Evolutionary conservation across 2,797 vertebrate genomes (phyloP).

Genomic region (Gadopsis marmoratus): DNA sequence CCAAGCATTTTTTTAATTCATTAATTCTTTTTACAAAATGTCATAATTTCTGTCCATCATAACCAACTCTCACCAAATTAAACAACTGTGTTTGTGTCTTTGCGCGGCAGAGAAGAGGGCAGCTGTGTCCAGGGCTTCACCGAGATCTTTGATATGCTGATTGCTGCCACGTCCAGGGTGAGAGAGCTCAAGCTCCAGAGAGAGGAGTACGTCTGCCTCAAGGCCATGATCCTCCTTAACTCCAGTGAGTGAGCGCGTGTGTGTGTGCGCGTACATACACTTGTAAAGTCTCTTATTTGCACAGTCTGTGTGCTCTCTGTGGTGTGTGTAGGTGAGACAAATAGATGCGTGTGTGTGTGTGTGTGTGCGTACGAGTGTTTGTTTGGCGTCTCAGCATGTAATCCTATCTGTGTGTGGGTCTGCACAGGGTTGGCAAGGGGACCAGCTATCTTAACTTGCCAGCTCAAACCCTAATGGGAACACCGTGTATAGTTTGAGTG

Average conservation of each 20-base stretch:
- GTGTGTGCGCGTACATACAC: neutral
- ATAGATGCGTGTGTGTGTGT: too few species aligned
- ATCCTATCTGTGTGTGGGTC: conserved; percentile 30
- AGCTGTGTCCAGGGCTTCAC: conserved; percentile 95
- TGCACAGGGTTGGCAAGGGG: conserved; percentile 46
- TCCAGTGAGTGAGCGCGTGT: conserved; percentile 90
- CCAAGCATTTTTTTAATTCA: too few species aligned
- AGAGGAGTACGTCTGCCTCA: conserved; percentile 98
- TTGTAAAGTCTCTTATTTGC: neutral
- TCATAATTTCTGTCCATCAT: neutral
- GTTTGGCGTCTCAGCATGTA: conserved; percentile 28
- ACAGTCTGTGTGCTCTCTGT: neutral
- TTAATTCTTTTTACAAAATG: neutral
- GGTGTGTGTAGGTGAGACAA: neutral
- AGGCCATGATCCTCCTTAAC: conserved; percentile 99
- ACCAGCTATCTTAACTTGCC: conserved; percentile 38
- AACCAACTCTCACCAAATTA: neutral
- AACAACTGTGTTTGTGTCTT: conserved; percentile 30
- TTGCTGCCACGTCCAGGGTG: conserved; percentile 94
- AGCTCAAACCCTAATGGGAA: conserved; percentile 56
- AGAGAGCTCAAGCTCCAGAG: conserved; percentile 95
- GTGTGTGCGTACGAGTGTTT: neutral
- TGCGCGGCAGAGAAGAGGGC: conserved; percentile 91
- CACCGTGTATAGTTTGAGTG: conserved; percentile 47
- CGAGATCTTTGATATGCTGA: conserved; percentile 98